phyloP scores from a whole-genome alignment of 2,797 vertebrate species.

The Sarcoramphus papa region DNA sequence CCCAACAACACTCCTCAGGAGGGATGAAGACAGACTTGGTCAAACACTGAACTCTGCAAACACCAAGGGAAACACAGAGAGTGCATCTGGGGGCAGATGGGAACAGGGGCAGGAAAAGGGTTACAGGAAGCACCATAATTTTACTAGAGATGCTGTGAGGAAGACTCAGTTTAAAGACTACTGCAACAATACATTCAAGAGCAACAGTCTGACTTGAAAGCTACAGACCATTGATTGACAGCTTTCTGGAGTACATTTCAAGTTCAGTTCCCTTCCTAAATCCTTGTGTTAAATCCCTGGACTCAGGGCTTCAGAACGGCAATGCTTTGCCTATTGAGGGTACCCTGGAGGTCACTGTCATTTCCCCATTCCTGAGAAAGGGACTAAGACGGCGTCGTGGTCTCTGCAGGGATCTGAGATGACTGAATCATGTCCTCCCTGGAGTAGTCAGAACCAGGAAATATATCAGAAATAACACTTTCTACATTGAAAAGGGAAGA shows the following conservation, averaged over 20 bases:
- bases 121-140: background rate
- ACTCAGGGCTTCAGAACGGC: background rate
- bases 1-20: background rate
- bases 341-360: background rate
- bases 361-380: background rate
- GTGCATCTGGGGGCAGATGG: background rate
- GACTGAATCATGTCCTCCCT: background rate
- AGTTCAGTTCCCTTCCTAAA: background rate
- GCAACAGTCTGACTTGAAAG: background rate
- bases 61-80: background rate
- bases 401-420: background rate
- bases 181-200: background rate
- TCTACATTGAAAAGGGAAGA: background rate
- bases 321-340: background rate
- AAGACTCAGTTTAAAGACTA: background rate
- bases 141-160: background rate
- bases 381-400: fast-evolving
- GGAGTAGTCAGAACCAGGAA: background rate
- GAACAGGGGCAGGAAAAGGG: background rate
- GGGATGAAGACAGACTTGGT: background rate
- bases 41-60: background rate
- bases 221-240: background rate
- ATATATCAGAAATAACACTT: background rate
- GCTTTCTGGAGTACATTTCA: background rate
- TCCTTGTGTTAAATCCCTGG: background rate